Evolutionary conservation across 2,797 vertebrate genomes (phyloP).

Genomic region (Poecilia wingei): DNA sequence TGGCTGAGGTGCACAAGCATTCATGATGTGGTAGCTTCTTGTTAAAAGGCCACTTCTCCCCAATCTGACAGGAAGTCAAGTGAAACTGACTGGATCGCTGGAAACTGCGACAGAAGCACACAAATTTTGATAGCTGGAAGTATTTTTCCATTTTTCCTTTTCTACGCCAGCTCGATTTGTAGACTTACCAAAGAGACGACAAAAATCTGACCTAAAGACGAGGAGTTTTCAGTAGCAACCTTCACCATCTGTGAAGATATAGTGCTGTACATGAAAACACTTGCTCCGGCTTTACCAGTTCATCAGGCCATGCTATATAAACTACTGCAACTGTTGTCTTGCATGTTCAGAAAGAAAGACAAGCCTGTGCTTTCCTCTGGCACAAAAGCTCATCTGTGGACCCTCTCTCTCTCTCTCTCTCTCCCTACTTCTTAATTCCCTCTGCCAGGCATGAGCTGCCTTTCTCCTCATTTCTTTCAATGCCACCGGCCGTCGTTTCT

Average conservation of each 20-base stretch:
- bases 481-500: constrained; percentile 4
- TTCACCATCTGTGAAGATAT: constrained; percentile 4
- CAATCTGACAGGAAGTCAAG: constrained; percentile 34
- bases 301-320: constrained; percentile 41
- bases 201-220: neutral
- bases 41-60: constrained; percentile 45
- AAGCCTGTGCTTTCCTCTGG: constrained; percentile 46
- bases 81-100: constrained; percentile 27
- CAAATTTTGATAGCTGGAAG: constrained; percentile 13
- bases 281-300: constrained; percentile 26
- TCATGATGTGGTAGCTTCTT: constrained; percentile 25
- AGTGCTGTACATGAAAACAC: constrained; percentile 21
- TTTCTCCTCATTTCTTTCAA: constrained; percentile 31
- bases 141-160: neutral
- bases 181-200: neutral
- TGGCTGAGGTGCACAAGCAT: constrained; percentile 13
- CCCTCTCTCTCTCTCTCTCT: constrained; percentile 30
- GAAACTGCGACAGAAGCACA: neutral
- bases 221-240: constrained; percentile 1
- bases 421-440: constrained; percentile 46
- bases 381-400: constrained; percentile 61
- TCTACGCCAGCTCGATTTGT: neutral
- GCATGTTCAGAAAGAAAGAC: constrained; percentile 52
- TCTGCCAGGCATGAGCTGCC: constrained; percentile 56
- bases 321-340: constrained; percentile 54